Conservation (phyloP, 2,888 invertebrate genomes). For the Priocnemis perturbator region DNA sequence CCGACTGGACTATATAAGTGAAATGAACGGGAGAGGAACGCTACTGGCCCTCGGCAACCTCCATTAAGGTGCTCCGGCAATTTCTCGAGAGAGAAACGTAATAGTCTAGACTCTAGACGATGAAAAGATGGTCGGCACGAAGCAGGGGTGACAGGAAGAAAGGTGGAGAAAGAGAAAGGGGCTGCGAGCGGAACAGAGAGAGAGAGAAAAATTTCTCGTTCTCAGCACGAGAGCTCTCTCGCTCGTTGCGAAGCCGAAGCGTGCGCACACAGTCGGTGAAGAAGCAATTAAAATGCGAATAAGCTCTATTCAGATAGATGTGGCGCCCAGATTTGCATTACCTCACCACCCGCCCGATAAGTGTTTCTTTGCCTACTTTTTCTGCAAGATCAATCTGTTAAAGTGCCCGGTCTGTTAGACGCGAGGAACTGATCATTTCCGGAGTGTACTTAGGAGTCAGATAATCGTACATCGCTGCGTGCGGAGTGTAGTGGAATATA, state of each 20-base stretch:
- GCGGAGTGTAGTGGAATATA: too few species aligned
- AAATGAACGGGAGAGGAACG: slow-evolving; percentile 34
- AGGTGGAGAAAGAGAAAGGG: neutral
- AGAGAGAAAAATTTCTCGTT: slow-evolving; percentile 7
- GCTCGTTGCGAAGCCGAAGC: slow-evolving; percentile 4
- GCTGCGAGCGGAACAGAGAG: neutral
- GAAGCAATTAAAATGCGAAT: slow-evolving; percentile 5
- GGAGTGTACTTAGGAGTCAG: too few species aligned
- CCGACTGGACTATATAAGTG: slow-evolving; percentile 18
- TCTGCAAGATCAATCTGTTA: too few species aligned
- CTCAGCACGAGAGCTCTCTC: neutral
- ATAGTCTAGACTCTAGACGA: slow-evolving; percentile 35
- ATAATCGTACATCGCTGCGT: too few species aligned
- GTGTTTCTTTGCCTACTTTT: too few species aligned
- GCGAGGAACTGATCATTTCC: too few species aligned
- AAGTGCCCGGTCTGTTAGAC: too few species aligned
- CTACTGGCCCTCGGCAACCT: slow-evolving; percentile 16
- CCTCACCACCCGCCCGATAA: too few species aligned
- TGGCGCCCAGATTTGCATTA: too few species aligned
- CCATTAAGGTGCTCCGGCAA: slow-evolving; percentile 36
- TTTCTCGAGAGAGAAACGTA: slow-evolving; percentile 41
- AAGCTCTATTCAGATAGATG: too few species aligned
- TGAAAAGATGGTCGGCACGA: neutral
- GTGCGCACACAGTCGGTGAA: neutral
- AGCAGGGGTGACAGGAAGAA: neutral